Evolutionary conservation across 2,888 invertebrate species (phyloP), one percentile per base, ranked within the genome.

Genomic region (Dasysyrphus tricinctus): DNA sequence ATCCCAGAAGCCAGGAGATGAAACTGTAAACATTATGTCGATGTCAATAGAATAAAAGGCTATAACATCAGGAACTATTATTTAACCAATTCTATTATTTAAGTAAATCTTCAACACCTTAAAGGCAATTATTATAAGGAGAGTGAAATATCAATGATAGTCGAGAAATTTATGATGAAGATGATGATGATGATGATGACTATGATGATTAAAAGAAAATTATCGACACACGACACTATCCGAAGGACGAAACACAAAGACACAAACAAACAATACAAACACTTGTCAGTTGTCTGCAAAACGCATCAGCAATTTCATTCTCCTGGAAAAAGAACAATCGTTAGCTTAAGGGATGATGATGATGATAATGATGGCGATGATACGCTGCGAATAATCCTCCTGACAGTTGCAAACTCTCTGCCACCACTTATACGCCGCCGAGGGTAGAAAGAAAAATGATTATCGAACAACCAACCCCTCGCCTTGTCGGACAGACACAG

Each of bases 381-480:
- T 80, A 70, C 59, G 61, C 73, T 74, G 81, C 74, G 57, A 86
- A 81, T 85, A 78, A 78, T 86, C 85, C 78, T 81, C 81, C 86
- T 86, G 86, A 86, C 86, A 86, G 81, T 86, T 75, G 86, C 86
- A 86, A 86, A 78, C 78, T 39, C 74, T 69, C 65, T 59, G 69
- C 37, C 51, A 65, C 42, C 51, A 67, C 61, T 37, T 51, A 12
- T 37, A 29, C 24, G n/a, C n/a, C n/a, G n/a, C n/a, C n/a, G 54
- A 78, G 81, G 78, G 81, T 78, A 67, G 37, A 70, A 86, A 86
- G 86, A 86, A 86, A 86, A 86, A 86, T 86, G 86, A 81, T 81
- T 74, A 74, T 78, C 19, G 74, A 80, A 70, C 85, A 67, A 37
- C 39, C 37, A 37, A 37, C 37, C 8, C 47, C 63, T 51, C 67